Base-by-base conservation (phyloP, 2,113 vertebrate genomes). In the Turdus rufiventris region DNA sequence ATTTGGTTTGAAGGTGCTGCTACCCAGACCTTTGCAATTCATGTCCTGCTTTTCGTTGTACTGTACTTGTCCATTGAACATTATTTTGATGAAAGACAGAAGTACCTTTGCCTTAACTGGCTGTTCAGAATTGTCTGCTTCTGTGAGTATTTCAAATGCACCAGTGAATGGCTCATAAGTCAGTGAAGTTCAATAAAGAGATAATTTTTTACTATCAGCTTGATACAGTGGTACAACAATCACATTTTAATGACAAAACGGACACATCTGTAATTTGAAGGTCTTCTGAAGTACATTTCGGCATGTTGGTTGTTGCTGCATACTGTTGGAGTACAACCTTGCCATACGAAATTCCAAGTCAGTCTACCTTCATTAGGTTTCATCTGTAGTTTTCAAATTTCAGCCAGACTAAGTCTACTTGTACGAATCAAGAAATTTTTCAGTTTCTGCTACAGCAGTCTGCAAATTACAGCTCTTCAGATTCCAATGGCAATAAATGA, bases 231-330 rank as follows among this genome's bases (percentile, higher is more conserved):
- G n/a, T 66, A 89, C 13, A 74, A 28, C 51, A 60, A 75, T 21
- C 21, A 57, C 17, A 19, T 67, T 62, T 67, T 65, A 68, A 62
- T 4, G 14, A 14, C 57, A 70, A 56, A 51, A 66, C 1, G 5
- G 36, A 58, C 21, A 11, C n/a, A 42, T 3, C 10, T 6, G 12
- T 38, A 58, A 40, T 33, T 3, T 23, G 15, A 57, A 45, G 24
- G 25, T 60, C 34, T 40, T 40, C 5, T 16, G 8, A 67, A 75
- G 16, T 0, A 3, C 26, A 0, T 10, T 14, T 12, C 38, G 53
- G 40, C 23, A 14, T 0, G 2, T 1, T 24, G 8, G 8, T n/a
- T 47, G 19, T 0, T 83, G 53, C 26, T 50, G 33, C 53, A 12
- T 7, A 10, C 40, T 23, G 51, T 0, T 38, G 31, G 36, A 58